Base-by-base conservation (phyloP, 2,797 vertebrate genomes). In the Bryconaethiops microstoma region DNA sequence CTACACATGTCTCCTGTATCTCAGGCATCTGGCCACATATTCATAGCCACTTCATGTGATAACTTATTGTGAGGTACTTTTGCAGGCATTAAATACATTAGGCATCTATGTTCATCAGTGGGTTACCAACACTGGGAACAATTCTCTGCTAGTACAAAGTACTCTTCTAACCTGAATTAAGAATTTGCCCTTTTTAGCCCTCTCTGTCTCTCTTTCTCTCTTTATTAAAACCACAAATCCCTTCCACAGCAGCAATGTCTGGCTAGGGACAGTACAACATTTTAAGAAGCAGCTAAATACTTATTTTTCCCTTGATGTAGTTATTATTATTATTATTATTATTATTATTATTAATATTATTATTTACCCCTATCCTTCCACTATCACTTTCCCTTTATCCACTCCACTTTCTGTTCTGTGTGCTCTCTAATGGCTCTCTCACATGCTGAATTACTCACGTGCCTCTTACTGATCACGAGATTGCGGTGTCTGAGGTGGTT, bases 401-500 rank as follows among this genome's bases (percentile, higher is more conserved):
- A 35, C 10, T 64, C 62, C 25, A 64, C 14, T 64, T 64, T 64
- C 62, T 17, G 25, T 64, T 64, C 62, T 39, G 14, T 7, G 1
- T 64, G 14, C 0, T 64, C 59, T 63, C 50, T 76, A 25, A 17
- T 57, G 23, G 55, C 2, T 39, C 7, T 35, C 1, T 42, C 17
- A 55, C 17, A 45, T 57, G 29, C 52, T 79, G 54, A 25, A 21
- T 50, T 70, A 70, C 42, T 23, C 68, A 70, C 7, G 4, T 14
- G 3, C 13, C 25, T 62, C 6, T 12, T 0, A 63, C 19, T 14
- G 21, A 17, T 13, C 29, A 35, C 4, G 35, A 7, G 60, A 72
- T 42, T 81, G 79, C 62, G 79, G 84, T 79, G 72, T 79, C 71
- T 78, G 81, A 9, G 40, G n/a, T 69, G 7, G 12, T 14, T 17